Evolutionary conservation across 2,797 vertebrate genomes (phyloP), one percentile per base, ranked within the genome.

Genomic region (Aplochiton taeniatus): DNA sequence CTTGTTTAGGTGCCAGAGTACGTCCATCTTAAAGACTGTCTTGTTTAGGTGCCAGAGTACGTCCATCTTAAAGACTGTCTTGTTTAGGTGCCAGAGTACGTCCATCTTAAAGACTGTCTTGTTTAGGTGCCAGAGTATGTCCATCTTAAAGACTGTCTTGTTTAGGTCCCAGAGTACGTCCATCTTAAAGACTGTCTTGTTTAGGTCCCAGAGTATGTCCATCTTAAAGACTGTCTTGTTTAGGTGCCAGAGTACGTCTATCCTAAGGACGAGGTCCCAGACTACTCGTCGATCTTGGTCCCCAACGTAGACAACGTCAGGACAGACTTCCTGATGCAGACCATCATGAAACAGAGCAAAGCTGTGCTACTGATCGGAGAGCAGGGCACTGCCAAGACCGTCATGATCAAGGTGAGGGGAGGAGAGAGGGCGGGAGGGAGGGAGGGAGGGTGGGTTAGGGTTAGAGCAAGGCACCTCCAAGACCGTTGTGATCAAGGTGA

Each of bases 401-500:
- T 94, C 76, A 94, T 91, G 91, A 89, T 95, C 14, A 94, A 94
- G 87, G 94, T 94, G 76, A 31, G 31, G 31, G 31, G 6, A 6
- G 31, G 31, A 31, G 31, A 6, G 31, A 31, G 31, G 31, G 31
- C 2, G 31, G 31, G 31, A 31, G 31, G 31, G 31, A 31, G 6
- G 31, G 31, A 31, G 6, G 31, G 31, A 31, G 31, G n/a, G n/a
- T n/a, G n/a, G n/a, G n/a, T n/a, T n/a, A n/a, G n/a, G n/a, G n/a
- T n/a, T n/a, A 42, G 93, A 94, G 63, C 93, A 95, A 75, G 94
- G 94, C 47, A 94, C 94, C 19, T 94, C 90, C 76, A 95, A 95
- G 83, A 94, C 93, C 8, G 93, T 94, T 75, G 93, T 91, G 91
- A 89, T 95, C 14, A 94, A 94, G 87, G 94, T 94, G 76, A 31